Evolutionary conservation across 1,140 invertebrate genomes (phyloP), one percentile per base, ranked within the genome.

Genomic region (Meloidogyne chitwoodi): DNA sequence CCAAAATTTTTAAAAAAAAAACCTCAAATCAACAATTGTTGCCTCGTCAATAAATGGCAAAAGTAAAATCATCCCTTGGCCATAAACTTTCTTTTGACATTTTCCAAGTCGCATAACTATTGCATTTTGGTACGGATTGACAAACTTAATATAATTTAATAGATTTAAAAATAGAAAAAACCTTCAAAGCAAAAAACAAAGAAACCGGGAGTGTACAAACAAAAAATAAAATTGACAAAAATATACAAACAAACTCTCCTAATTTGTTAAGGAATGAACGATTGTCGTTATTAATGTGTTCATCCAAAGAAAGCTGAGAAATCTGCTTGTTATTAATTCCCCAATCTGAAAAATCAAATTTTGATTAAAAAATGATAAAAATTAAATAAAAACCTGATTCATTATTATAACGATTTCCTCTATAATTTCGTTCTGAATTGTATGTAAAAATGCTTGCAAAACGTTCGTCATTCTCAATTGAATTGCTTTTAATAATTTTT

Each of bases 1-100:
- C 14, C 5, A 16, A 68, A 69, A 71, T 56, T 22, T 41, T 11
- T 11, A 41, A 56, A 71, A 56, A 16, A 62, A n/a, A 22, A 14
- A 61, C 56, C 81, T n/a, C 48, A 82, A 74, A 66, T 82, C 81
- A 48, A 82, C 44, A 24, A 64, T 61, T 22, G 63, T 44, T 16
- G 63, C 75, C 27, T 84, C 81, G 69, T 82, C 81, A 31, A 82
- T 75, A 66, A 61, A 83, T 24, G 81, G 81, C 34, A 82, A 63
- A 10, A 84, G 79, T 11, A 83, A 75, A 14, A 79, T 44, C 38
- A 75, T 73, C 12, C 81, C 81, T 12, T 75, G 75, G 2, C 76
- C 83, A n/a, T 62, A 16, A 16, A 84, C 66, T 76, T 75, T 71
- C 12, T 48, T 61, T 34, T 74, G 56, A 19, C 48, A 31, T 68